Percentiles rank a stretch among this genome's conserved stretches.
Evolutionary conservation across 2,113 vertebrate genomes (phyloP).

Genomic region (Antennarius striatus): DNA sequence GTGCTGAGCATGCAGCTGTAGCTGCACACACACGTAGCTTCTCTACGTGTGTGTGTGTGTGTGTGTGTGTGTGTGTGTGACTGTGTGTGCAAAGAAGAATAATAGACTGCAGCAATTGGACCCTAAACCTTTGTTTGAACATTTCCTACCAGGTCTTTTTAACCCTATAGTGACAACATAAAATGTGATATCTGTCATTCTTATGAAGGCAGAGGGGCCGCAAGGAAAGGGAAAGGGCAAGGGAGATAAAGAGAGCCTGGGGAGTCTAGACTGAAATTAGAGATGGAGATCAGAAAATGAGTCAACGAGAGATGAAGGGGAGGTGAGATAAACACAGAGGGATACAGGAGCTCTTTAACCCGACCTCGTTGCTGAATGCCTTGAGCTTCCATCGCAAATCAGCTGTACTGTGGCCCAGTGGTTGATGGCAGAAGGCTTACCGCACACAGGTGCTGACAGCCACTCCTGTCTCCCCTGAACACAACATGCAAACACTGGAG

Average conservation of each 20-base stretch:
- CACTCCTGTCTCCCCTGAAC: neutral
- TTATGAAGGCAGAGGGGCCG: too few relatives aligned
- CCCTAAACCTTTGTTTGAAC: too few relatives aligned
- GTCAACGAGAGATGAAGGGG: slow-evolving; percentile 35
- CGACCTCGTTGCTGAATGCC: slow-evolving; percentile 61
- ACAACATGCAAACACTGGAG: slow-evolving; percentile 37
- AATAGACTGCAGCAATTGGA: slow-evolving; percentile 6
- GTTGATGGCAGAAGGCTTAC: slow-evolving; percentile 26
- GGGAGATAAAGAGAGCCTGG: slow-evolving; percentile 25
- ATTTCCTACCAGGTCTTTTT: too few relatives aligned
- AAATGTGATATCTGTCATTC: too few relatives aligned
- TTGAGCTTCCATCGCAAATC: slow-evolving; percentile 48
- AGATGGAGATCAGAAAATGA: slow-evolving; percentile 37
- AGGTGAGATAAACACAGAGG: slow-evolving; percentile 17
- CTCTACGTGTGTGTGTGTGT: slow-evolving; percentile 10
- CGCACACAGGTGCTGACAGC: slow-evolving; percentile 59
- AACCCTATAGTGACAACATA: too few relatives aligned
- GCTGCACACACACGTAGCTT: too few relatives aligned
- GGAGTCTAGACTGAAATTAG: slow-evolving; percentile 30
- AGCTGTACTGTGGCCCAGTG: slow-evolving; percentile 19
- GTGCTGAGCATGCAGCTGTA: slow-evolving; percentile 42
- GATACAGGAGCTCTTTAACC: slow-evolving; percentile 43
- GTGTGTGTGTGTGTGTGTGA: slow-evolving; percentile 6
- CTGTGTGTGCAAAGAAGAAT: slow-evolving; percentile 2
- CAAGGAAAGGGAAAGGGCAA: slow-evolving; percentile 2